phyloP scores from a whole-genome alignment of 2,888 invertebrate species.

The Ormyrus thymus region DNA sequence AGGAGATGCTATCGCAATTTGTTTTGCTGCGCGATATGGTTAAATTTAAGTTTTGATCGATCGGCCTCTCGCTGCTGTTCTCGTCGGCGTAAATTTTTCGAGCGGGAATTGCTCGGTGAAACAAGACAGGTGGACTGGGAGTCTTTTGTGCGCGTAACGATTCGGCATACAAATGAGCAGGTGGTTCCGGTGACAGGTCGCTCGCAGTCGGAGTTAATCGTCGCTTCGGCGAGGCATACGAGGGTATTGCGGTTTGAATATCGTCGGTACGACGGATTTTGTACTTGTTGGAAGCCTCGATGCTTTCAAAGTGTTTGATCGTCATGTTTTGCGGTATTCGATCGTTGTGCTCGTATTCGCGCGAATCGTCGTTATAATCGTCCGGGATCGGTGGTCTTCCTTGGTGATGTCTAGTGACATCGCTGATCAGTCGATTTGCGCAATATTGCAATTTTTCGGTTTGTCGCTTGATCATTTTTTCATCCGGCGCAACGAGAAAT shows the following conservation, averaged over 20 bases:
- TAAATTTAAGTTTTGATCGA: constrained; percentile 55
- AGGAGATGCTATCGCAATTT: constrained; percentile 65
- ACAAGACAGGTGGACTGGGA: constrained; percentile 67
- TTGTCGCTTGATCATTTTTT: constrained; percentile 83
- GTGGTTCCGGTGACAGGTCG: constrained; percentile 77
- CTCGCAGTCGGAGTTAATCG: constrained; percentile 74
- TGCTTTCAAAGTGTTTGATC: constrained; percentile 67
- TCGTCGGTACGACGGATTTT: constrained; percentile 75
- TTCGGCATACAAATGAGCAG: constrained; percentile 33
- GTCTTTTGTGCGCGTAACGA: constrained; percentile 62
- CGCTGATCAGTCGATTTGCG: constrained; percentile 59
- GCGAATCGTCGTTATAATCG: constrained; percentile 53
- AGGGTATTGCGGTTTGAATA: constrained; percentile 76
- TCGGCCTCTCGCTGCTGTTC: constrained; percentile 54
- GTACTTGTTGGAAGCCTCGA: constrained; percentile 41
- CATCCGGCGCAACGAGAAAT: constrained; percentile 91
- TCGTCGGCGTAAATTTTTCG: constrained; percentile 53
- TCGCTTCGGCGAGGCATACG: constrained; percentile 75
- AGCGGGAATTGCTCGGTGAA: constrained; percentile 54
- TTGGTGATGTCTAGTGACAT: constrained; percentile 59
- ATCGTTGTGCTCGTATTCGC: constrained; percentile 61
- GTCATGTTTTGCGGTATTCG: constrained; percentile 70
- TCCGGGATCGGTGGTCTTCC: constrained; percentile 59
- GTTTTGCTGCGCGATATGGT: constrained; percentile 50
- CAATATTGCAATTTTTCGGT: constrained; percentile 73